Conservation (phyloP, 2,797 vertebrate species). For the Fringilla coelebs region DNA sequence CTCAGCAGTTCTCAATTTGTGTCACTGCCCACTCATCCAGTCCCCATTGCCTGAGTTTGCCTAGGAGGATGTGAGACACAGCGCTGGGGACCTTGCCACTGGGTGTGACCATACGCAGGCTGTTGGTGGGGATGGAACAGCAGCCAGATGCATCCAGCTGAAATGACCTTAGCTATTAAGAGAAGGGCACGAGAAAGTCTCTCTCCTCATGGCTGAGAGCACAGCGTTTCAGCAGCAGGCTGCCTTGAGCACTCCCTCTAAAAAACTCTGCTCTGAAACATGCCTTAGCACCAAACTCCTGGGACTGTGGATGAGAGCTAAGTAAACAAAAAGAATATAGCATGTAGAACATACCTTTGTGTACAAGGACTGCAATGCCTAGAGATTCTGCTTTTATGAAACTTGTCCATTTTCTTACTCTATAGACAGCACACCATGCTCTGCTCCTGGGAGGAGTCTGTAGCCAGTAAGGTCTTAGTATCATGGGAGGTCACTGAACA, state of each 20-base stretch:
- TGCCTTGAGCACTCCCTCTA: neutral
- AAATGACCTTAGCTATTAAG: neutral
- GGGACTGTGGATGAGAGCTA: neutral
- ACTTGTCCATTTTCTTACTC: neutral
- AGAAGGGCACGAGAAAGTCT: neutral
- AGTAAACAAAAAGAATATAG: neutral
- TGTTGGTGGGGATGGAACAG: neutral
- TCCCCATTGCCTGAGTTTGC: neutral
- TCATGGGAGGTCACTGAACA: neutral
- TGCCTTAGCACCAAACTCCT: neutral
- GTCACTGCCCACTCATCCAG: neutral
- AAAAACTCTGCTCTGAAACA: neutral
- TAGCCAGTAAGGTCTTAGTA: neutral
- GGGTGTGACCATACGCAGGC: neutral
- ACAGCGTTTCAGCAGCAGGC: neutral
- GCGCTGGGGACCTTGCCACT: neutral
- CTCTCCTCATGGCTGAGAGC: accelerated
- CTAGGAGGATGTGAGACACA: accelerated
- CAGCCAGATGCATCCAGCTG: neutral
- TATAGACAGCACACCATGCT: neutral
- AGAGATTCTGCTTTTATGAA: neutral
- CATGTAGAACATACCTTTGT: neutral
- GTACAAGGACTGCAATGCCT: neutral
- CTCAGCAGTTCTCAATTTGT: neutral
- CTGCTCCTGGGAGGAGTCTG: neutral